Evolutionary conservation across 2,797 vertebrate genomes (phyloP), one percentile per base, ranked within the genome.

Genomic region (Epinephelus awoara): DNA sequence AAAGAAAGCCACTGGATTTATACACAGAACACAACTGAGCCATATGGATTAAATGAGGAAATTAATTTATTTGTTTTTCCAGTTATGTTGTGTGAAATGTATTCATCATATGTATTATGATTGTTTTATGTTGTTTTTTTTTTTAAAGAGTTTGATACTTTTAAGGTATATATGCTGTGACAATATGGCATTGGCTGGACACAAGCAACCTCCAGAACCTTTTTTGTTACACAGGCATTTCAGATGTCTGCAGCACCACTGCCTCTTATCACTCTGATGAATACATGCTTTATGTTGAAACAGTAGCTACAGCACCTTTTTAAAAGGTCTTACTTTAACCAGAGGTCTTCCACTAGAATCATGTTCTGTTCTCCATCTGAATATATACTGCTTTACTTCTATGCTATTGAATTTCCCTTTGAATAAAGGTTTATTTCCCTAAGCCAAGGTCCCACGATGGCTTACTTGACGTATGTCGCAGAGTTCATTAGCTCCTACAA

Each of bases 401-500:
- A 72, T 68, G 25, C 44, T 50, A 75, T 66, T 77, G 42, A 69
- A 79, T 68, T 77, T 83, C 17, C 25, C 10, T 56, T 75, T 79
- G 56, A 78, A 74, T 77, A 4, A 34, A 74, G 42, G 17, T 82
- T 68, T 73, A 59, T 54, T 80, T 67, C 63, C 72, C 42, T 10
- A 18, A 67, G 21, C 63, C 79, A 80, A 78, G 64, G 76, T 78
- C 59, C 54, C 54, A 49, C 1, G 3, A 12, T 58, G 56, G 46
- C 61, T 71, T 72, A 56, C 49, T 64, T 64, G 44, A 83, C 18
- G 11, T 51, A 51, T 57, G 42, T 67, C 56, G 67, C 19, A 25
- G 65, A 83, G 72, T 90, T 86, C 65, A 86, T 85, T 83, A 84
- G 68, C 85, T 82, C 70, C 63, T 82, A 81, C 66, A 75, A 82